Base-by-base conservation (phyloP, 2,113 vertebrate genomes). In the Telmatochromis bifrenatus region DNA sequence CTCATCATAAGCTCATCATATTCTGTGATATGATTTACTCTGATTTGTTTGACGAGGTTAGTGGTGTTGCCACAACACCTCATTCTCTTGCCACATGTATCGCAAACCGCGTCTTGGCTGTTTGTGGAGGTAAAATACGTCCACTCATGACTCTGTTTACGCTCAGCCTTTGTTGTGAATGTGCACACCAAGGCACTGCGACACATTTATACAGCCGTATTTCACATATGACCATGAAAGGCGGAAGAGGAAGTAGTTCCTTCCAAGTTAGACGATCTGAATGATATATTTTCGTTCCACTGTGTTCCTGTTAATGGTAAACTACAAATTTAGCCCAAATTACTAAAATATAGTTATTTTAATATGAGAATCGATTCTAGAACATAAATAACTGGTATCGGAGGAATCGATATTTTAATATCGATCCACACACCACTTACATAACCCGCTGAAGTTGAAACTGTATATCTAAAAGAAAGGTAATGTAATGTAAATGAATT, bases 111-210 rank as follows among this genome's bases (percentile, higher is more conserved):
- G 26, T 60, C 56, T 31, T 4, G 56, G 56, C 28, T 60, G 28
- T 33, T 60, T 60, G 56, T 60, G 56, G 56, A 31, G 14, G 56
- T 60, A 31, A 60, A 60, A 31, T 60, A 31, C 8, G 3, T 31
- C 56, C 26, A 60, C 56, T 17, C 8, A 17, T 31, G 56, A 60
- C 56, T 58, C 5, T 28, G 26, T 60, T 60, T 6, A 31, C 1
- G 14, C 26, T 58, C 5, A 58, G 1, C 14, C 56, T 17, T 58
- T 58, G 8, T 58, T 58, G 14, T 9, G 8, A 58, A 5, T 58
- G 55, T 15, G 23, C 13, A 15, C 5, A 0, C 7, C 55, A 58
- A 31, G 55, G 55, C 0, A 0, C 55, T 58, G 26, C 26, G 3
- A 58, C 55, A 60, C 56, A 31, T 60, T 60, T 60, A 60, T 60